Conservation (phyloP, 92 coral and sea anemone species). For the Palythoa grandis region DNA sequence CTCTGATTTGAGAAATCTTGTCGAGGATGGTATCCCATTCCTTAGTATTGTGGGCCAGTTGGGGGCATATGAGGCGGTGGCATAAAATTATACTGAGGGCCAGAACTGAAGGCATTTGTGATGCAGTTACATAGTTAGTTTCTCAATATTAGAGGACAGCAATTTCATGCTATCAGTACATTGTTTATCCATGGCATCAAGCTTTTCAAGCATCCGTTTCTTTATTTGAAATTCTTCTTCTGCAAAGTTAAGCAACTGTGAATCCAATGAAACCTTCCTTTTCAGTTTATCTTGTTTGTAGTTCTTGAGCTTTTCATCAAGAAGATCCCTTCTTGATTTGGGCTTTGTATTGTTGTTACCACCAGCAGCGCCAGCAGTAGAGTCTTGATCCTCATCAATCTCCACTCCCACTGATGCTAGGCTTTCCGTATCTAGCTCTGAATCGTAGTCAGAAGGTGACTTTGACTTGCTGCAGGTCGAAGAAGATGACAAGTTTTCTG, state of each 20-base stretch:
- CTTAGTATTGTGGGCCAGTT: slow-evolving; percentile 2
- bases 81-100: no score
- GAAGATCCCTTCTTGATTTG: slow-evolving; percentile 48
- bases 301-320: slow-evolving; percentile 41
- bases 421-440: slow-evolving; percentile 19
- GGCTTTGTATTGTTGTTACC: not conserved
- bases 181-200: slow-evolving; percentile 53
- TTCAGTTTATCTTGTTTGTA: slow-evolving; percentile 56
- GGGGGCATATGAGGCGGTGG: slow-evolving; percentile 22
- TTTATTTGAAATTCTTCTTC: slow-evolving; percentile 55
- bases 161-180: slow-evolving; percentile 30
- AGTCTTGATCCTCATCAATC: not conserved
- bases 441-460: slow-evolving; percentile 37
- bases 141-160: slow-evolving; percentile 50
- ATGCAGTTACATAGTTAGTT: slow-evolving; percentile 38
- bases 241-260: slow-evolving; percentile 47
- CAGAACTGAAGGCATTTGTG: not conserved
- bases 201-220: slow-evolving; percentile 43
- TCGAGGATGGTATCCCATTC: slow-evolving; percentile 27
- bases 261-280: slow-evolving; percentile 52
- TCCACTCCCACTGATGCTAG: not conserved
- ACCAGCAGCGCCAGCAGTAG: slow-evolving; percentile 12
- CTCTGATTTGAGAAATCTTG: slow-evolving; percentile 29
- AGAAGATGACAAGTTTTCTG: slow-evolving; percentile 1
- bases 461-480: not conserved